Conservation (phyloP, 2,888 invertebrate genomes). For the Timandra comae region DNA sequence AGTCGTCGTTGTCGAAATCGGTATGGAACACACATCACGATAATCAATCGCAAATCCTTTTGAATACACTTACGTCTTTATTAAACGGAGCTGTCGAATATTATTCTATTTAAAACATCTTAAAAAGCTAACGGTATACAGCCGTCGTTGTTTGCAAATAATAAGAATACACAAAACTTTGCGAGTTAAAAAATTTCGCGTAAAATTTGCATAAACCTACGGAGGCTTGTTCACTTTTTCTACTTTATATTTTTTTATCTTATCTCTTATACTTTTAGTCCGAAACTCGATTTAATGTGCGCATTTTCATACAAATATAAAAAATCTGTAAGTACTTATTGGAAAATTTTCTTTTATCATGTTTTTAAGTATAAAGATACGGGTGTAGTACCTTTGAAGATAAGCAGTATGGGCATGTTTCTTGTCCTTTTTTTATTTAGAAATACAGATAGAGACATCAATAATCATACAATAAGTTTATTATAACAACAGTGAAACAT, state of each 20-base stretch:
- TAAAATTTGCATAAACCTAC: slow-evolving; percentile 70
- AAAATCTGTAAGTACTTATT: slow-evolving; percentile 7
- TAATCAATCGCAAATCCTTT: slow-evolving; percentile 16
- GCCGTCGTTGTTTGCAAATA: slow-evolving; percentile 62
- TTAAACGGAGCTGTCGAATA: slow-evolving; percentile 30
- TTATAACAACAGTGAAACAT: too few species aligned
- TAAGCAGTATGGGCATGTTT: too few species aligned
- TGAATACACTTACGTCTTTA: slow-evolving; percentile 35
- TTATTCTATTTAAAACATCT: slow-evolving; percentile 43
- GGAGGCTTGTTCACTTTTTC: slow-evolving; percentile 49
- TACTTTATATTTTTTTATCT: slow-evolving; percentile 51
- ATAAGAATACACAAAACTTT: slow-evolving; percentile 59
- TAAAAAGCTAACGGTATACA: slow-evolving; percentile 30
- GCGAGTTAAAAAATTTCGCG: slow-evolving; percentile 62
- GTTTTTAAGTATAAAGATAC: slow-evolving; percentile 1
- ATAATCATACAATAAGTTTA: too few species aligned
- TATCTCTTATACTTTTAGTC: slow-evolving; percentile 43
- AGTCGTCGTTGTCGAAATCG: too few species aligned
- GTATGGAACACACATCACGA: slow-evolving; percentile 2
- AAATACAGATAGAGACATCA: too few species aligned
- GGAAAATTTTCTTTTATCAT: neutral
- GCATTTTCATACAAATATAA: slow-evolving; percentile 28
- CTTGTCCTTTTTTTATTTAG: too few species aligned
- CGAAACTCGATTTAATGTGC: slow-evolving; percentile 50
- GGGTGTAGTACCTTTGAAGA: too few species aligned